These are phyloP conservation scores for Tylochromis polylepis DNA, from an alignment of 2,113 vertebrate species.

Conservation along the genomic window DNA sequence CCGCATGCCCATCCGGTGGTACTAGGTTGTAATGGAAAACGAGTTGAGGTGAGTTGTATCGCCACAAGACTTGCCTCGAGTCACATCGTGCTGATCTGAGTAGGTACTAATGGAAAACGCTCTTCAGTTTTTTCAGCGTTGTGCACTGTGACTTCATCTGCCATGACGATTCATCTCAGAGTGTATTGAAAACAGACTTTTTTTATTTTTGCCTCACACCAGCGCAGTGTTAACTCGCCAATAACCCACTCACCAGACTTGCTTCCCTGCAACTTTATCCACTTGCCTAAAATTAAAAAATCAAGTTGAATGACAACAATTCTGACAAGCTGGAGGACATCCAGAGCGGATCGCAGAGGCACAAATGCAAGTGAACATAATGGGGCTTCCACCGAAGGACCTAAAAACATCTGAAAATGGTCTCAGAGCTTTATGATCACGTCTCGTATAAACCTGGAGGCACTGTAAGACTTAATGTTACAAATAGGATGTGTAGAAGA, in stretches of 20 bases:
- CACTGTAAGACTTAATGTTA: not conserved
- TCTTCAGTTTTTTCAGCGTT: not conserved
- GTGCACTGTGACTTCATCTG: not conserved
- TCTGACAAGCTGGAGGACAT: not conserved
- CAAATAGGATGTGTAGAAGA: not conserved
- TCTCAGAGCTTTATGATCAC: not conserved
- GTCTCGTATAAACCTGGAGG: not conserved
- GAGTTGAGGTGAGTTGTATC: not conserved
- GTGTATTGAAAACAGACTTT: not conserved
- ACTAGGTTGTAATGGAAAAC: not conserved
- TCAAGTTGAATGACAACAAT: not conserved
- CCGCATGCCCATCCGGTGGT: rapidly evolving
- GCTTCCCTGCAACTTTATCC: not conserved
- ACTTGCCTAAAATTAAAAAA: not conserved
- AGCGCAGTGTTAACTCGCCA: not conserved
- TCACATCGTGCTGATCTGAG: not conserved
- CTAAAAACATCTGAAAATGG: not conserved
- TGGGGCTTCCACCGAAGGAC: not conserved
- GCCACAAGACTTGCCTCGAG: not conserved
- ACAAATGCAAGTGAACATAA: not conserved
- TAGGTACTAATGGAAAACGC: not conserved
- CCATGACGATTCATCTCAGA: not conserved
- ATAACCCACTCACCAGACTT: not conserved
- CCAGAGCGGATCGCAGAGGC: not conserved
- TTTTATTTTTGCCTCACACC: not conserved